Percentiles rank a stretch among this genome's conserved stretches.
Evolutionary conservation across 35 echinoderm and acorn worm species (phyloP).

Genomic region (Acanthaster planci): DNA sequence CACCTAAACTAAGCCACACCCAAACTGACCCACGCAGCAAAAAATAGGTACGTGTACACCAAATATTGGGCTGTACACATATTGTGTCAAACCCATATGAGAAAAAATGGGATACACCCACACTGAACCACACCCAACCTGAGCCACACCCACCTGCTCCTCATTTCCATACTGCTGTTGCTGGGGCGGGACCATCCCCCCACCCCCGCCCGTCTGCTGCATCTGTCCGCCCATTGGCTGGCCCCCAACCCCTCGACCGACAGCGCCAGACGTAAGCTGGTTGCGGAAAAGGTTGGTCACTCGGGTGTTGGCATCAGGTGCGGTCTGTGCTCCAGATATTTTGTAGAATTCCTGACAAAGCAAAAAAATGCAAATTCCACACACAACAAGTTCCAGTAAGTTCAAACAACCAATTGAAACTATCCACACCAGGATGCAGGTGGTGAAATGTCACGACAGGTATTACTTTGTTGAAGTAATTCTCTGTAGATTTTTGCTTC

Average conservation of each 20-base stretch:
- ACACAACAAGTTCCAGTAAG: too few relatives aligned
- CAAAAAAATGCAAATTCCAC: slow-evolving; percentile 25
- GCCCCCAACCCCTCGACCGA: neutral
- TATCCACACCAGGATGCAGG: too few relatives aligned
- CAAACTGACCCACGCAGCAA: too few relatives aligned
- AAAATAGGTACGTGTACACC: too few relatives aligned
- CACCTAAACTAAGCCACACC: too few relatives aligned
- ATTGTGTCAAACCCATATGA: neutral
- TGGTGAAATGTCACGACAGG: too few relatives aligned
- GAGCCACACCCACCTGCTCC: neutral
- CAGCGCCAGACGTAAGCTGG: slow-evolving; percentile 42
- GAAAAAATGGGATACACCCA: neutral
- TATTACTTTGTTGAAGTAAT: too few relatives aligned
- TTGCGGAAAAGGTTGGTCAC: slow-evolving; percentile 87
- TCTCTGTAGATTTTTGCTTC: too few relatives aligned
- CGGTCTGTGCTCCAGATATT: slow-evolving; percentile 71
- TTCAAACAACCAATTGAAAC: too few relatives aligned
- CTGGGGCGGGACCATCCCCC: neutral
- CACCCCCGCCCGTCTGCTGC: slow-evolving; percentile 1
- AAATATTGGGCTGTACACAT: too few relatives aligned
- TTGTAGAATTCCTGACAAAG: slow-evolving; percentile 68
- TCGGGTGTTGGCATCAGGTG: slow-evolving; percentile 82
- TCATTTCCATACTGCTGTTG: neutral
- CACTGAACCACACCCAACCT: neutral
- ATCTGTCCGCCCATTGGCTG: slow-evolving; percentile 30